Evolutionary conservation across 2,797 vertebrate species (phyloP).

Genomic region (Staurois parvus): DNA sequence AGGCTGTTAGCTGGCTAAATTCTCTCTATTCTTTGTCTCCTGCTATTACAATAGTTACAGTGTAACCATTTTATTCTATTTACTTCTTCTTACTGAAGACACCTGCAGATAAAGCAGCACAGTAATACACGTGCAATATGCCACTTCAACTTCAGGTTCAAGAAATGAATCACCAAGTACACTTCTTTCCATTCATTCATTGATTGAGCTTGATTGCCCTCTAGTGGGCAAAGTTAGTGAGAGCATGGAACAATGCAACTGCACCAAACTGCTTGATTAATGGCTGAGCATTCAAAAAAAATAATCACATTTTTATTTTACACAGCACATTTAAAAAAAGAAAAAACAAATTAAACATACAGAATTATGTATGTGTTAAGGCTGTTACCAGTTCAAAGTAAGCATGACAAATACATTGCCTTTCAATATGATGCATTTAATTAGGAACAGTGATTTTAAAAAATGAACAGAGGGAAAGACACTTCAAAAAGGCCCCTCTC

Average conservation of each 20-base stretch:
- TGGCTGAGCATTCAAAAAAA: background rate
- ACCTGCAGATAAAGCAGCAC: conserved; percentile 56
- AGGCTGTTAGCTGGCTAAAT: conserved; percentile 52
- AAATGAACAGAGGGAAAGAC: background rate
- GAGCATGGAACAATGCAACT: background rate
- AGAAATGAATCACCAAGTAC: conserved; percentile 22
- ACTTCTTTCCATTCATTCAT: background rate
- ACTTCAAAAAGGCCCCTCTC: conserved; percentile 30
- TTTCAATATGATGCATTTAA: conserved; percentile 29
- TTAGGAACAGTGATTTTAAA: conserved; percentile 21
- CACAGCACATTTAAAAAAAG: background rate
- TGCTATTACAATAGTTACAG: conserved; percentile 61
- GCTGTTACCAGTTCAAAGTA: conserved; percentile 6
- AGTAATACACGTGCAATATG: conserved; percentile 51
- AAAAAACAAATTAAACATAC: background rate
- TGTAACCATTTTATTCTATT: conserved; percentile 61
- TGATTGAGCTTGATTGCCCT: conserved; percentile 52
- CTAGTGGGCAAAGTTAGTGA: conserved; percentile 16
- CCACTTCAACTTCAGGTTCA: conserved; percentile 42
- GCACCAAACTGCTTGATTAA: background rate
- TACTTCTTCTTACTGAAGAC: conserved; percentile 60
- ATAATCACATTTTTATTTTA: background rate
- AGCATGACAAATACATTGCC: conserved; percentile 7
- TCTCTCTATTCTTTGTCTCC: conserved; percentile 41
- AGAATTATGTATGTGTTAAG: background rate